phyloP scores from a whole-genome alignment of 2,797 vertebrate species.

The Hoplostethus atlanticus region DNA sequence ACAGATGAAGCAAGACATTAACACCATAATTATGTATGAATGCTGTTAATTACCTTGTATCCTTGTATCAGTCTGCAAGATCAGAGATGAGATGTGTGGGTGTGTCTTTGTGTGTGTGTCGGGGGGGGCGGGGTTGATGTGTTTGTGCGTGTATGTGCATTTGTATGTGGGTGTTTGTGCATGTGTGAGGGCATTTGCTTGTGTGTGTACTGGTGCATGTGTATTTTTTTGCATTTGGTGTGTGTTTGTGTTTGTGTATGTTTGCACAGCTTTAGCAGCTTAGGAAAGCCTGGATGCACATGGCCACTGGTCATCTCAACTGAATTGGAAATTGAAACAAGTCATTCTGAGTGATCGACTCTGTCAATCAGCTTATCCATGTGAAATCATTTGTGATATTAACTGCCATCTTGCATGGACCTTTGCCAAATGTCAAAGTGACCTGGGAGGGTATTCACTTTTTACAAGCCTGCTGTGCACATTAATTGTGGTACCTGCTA shows the following conservation, averaged over 20 bases:
- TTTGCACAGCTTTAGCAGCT: slow-evolving; percentile 70
- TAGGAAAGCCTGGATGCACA: slow-evolving; percentile 62
- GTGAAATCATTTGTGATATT: slow-evolving; percentile 47
- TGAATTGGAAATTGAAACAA: slow-evolving; percentile 45
- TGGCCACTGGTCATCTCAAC: slow-evolving; percentile 53
- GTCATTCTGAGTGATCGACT: slow-evolving; percentile 30
- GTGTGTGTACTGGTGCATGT: slow-evolving; percentile 6
- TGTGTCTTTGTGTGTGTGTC: slow-evolving; percentile 1
- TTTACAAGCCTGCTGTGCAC: slow-evolving; percentile 27
- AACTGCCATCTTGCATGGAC: slow-evolving; percentile 47
- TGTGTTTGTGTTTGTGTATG: slow-evolving; percentile 24
- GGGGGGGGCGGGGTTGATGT: background rate
- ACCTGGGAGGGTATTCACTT: slow-evolving; percentile 41
- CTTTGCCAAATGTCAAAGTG: slow-evolving; percentile 54
- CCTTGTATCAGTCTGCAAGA: slow-evolving; percentile 58
- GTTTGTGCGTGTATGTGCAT: background rate
- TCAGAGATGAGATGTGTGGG: slow-evolving; percentile 34
- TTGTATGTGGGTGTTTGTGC: slow-evolving; percentile 10
- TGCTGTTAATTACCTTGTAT: slow-evolving; percentile 74
- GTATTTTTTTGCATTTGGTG: slow-evolving; percentile 7
- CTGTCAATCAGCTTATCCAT: slow-evolving; percentile 35
- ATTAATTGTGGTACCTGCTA: slow-evolving; percentile 6
- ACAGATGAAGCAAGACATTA: slow-evolving; percentile 71
- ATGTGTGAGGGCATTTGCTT: background rate
- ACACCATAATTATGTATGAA: slow-evolving; percentile 76